These are phyloP conservation scores for Lepus oiostolus DNA, from an alignment of 2,797 vertebrate species.

Conservation along the genomic window DNA sequence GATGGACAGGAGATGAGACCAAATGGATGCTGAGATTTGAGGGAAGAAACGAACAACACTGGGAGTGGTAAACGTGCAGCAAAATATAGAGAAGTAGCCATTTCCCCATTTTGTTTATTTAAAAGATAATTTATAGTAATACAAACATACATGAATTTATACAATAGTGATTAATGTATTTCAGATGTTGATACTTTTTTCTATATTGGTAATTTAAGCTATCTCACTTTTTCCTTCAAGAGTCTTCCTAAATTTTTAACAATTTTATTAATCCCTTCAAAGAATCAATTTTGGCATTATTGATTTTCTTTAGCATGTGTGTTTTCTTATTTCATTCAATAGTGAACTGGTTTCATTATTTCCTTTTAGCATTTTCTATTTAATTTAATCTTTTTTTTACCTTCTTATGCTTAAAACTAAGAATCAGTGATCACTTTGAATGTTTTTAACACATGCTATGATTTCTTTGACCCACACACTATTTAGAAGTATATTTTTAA, in stretches of 20 bases:
- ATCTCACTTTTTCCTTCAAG: not conserved
- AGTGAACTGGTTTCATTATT: constrained; percentile 36
- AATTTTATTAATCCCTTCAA: constrained; percentile 6
- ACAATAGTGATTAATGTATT: not conserved
- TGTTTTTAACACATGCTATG: not conserved
- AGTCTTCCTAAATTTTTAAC: not conserved
- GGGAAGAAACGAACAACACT: not conserved
- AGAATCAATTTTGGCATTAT: not conserved
- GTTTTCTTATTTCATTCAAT: not conserved
- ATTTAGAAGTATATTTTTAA: not conserved
- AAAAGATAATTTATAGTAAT: not conserved
- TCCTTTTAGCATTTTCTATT: not conserved
- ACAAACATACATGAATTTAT: not conserved
- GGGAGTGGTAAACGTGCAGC: not conserved
- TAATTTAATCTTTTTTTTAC: not conserved
- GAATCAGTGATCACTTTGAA: not conserved
- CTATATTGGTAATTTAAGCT: not conserved
- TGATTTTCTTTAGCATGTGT: not conserved
- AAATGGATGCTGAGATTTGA: not conserved
- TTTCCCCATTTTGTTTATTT: not conserved
- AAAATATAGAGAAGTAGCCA: not conserved
- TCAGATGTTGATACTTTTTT: not conserved
- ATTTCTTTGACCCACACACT: not conserved
- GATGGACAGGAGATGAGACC: not conserved
- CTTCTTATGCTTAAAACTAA: not conserved